These are phyloP conservation scores for Apodemus sylvaticus DNA, from an alignment of 2,113 vertebrate genomes.

Conservation along the genomic window DNA sequence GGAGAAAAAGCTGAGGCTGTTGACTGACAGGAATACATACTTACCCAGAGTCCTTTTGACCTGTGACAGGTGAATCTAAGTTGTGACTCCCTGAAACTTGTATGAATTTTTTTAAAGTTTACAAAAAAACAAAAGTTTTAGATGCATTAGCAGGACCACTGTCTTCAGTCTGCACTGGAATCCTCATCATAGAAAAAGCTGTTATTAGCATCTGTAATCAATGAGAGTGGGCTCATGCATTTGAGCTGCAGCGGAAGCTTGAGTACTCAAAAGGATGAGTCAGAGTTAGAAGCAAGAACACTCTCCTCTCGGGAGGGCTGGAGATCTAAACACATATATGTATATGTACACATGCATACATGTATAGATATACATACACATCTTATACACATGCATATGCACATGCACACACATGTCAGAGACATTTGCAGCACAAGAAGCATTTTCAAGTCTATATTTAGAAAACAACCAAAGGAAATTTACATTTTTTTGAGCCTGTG, in stretches of 20 bases:
- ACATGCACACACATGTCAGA: background rate
- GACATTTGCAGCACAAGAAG: background rate
- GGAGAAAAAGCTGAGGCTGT: background rate
- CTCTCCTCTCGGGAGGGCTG: background rate
- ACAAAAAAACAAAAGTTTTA: background rate
- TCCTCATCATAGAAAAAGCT: background rate
- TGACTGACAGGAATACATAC: background rate
- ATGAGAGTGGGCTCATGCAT: background rate
- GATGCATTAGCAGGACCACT: background rate
- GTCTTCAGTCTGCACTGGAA: background rate
- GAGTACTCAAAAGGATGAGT: background rate
- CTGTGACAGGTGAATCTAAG: background rate
- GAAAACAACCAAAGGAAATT: background rate
- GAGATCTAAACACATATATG: background rate
- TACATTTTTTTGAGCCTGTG: too few relatives aligned
- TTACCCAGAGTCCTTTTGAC: background rate
- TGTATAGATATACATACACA: too few relatives aligned
- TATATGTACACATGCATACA: too few relatives aligned
- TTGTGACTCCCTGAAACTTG: background rate
- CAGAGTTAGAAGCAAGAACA: background rate
- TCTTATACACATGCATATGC: too few relatives aligned
- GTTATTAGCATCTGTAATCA: background rate
- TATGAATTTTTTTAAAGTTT: background rate
- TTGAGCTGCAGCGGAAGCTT: background rate
- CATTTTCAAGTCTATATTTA: background rate